Conservation (phyloP, 1,140 invertebrate species). For the Pinna nobilis region DNA sequence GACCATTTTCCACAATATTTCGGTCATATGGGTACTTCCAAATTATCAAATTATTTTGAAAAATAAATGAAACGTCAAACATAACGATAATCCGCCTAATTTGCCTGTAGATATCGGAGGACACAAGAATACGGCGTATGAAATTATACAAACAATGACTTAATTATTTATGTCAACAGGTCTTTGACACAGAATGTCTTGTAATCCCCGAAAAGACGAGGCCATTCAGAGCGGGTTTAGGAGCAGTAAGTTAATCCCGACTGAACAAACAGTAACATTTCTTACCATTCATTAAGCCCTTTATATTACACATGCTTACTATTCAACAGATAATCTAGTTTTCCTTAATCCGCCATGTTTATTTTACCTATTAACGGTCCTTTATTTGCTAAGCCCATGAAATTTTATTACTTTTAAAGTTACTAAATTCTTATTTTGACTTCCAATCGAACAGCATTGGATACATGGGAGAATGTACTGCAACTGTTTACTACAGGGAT, state of each 20-base stretch:
- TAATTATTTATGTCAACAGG: too few relatives aligned
- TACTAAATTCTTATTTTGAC: slow-evolving; percentile 3
- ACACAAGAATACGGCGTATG: too few relatives aligned
- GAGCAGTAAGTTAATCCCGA: slow-evolving; percentile 13
- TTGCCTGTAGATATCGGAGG: too few relatives aligned
- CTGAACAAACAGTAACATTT: slow-evolving; percentile 10
- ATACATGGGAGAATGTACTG: background rate
- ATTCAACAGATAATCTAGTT: slow-evolving; percentile 6
- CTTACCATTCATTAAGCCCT: background rate
- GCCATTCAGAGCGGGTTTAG: too few relatives aligned
- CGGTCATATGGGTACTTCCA: too few relatives aligned
- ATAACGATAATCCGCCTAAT: too few relatives aligned
- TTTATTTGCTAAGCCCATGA: slow-evolving; percentile 8
- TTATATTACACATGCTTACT: background rate
- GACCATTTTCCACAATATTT: too few relatives aligned
- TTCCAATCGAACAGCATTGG: slow-evolving; percentile 7
- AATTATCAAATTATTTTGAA: too few relatives aligned
- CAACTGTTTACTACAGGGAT: background rate
- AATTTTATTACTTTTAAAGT: slow-evolving; percentile 5
- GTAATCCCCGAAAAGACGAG: too few relatives aligned
- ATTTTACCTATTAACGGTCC: slow-evolving; percentile 11
- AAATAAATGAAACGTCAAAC: too few relatives aligned
- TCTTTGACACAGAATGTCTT: too few relatives aligned
- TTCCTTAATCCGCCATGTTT: slow-evolving; percentile 9
- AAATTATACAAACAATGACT: too few relatives aligned